These are phyloP conservation scores for Lithobates pipiens DNA, from an alignment of 2,797 vertebrate species.

Conservation along the genomic window DNA sequence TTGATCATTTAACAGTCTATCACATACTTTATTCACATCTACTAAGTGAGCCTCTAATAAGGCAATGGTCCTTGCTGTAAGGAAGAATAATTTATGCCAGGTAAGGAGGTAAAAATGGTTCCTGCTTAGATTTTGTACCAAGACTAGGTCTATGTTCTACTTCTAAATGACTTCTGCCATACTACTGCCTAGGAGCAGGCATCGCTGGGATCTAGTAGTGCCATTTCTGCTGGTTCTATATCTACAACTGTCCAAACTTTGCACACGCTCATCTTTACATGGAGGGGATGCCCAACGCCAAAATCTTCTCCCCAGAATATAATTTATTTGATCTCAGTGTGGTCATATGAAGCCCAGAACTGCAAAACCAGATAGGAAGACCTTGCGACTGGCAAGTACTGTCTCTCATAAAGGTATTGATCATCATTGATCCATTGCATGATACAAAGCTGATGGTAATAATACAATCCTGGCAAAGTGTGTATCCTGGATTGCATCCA, in stretches of 20 bases:
- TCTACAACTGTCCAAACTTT: not conserved
- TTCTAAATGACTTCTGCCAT: not conserved
- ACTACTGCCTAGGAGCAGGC: not conserved
- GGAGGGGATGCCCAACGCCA: not conserved
- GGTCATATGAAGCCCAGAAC: not conserved
- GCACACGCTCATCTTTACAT: not conserved
- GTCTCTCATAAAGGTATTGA: slow-evolving; percentile 34
- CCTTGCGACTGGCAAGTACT: not conserved
- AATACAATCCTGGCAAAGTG: not conserved
- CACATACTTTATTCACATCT: too few species aligned
- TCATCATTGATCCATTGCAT: not conserved
- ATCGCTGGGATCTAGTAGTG: not conserved
- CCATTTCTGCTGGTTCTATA: not conserved
- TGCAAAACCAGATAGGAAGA: not conserved
- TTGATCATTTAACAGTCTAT: not conserved
- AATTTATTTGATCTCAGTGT: not conserved
- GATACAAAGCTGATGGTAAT: not conserved
- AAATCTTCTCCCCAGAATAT: not conserved
- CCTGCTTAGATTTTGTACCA: not conserved
- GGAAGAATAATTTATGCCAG: too few species aligned
- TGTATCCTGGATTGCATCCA: not conserved
- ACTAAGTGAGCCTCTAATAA: too few species aligned
- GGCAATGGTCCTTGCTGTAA: too few species aligned
- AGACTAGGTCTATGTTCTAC: not conserved
- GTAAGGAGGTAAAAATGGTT: not conserved